These are phyloP conservation scores for Dendrocincla tyrannina DNA, from an alignment of 2,797 vertebrate species.

Conservation along the genomic window DNA sequence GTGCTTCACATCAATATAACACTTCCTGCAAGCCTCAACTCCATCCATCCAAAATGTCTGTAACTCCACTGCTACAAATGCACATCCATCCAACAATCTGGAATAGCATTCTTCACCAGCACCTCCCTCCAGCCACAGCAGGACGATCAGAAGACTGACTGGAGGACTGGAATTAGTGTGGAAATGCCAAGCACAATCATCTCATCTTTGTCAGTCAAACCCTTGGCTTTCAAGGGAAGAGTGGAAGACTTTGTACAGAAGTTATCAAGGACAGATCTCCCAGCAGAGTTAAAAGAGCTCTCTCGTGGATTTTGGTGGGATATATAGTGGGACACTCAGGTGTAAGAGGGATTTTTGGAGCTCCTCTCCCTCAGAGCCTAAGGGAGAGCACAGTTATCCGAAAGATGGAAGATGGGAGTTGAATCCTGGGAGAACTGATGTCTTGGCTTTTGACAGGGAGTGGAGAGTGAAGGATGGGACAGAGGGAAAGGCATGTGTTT, in stretches of 20 bases:
- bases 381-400: neutral
- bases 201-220: neutral
- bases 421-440: neutral
- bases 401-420: neutral
- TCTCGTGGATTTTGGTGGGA: neutral
- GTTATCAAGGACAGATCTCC: neutral
- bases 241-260: neutral
- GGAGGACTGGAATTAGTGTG: neutral
- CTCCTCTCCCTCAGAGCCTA: neutral
- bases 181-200: neutral
- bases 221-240: neutral
- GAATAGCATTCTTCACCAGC: neutral
- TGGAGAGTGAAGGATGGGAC: neutral
- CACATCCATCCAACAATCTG: accelerated
- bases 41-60: neutral
- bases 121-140: neutral
- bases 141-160: too few relatives aligned
- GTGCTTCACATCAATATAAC: neutral
- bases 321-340: neutral
- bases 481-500: neutral
- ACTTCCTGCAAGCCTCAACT: neutral
- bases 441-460: neutral
- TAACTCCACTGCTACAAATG: neutral
- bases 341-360: neutral
- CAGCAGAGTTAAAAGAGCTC: neutral